A percentile compares a stretch with the other conserved stretches of the same genome.
Evolutionary conservation across 2,113 vertebrate species (phyloP).

Genomic region (Asarcornis scutulata): DNA sequence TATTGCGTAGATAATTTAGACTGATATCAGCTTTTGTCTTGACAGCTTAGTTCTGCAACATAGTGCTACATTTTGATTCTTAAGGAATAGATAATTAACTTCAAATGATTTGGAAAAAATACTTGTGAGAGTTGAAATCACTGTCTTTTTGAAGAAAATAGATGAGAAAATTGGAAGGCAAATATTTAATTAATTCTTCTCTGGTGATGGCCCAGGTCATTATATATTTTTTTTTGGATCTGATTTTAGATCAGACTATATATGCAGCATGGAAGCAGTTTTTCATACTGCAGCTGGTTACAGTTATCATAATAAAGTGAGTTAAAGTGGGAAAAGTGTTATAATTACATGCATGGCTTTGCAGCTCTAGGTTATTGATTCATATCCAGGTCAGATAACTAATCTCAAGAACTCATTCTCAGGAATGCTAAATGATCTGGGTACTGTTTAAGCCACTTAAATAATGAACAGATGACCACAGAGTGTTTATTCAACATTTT

Average conservation of each 20-base stretch:
- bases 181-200: not conserved
- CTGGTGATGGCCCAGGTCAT: not conserved
- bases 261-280: not conserved
- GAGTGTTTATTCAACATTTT: not conserved
- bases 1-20: conserved; percentile 39
- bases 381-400: conserved; percentile 21
- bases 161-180: not conserved
- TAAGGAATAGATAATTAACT: not conserved
- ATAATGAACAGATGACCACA: not conserved
- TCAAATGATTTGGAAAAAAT: not conserved
- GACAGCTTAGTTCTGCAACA: conserved; percentile 5
- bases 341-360: conserved; percentile 18
- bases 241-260: not conserved
- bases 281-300: not conserved
- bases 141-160: not conserved
- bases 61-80: not conserved
- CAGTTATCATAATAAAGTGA: not conserved
- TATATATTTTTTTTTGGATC: not conserved
- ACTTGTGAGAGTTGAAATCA: not conserved
- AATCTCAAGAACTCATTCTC: not conserved
- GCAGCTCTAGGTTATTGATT: conserved; percentile 28
- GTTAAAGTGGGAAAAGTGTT: not conserved
- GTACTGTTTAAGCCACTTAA: not conserved
- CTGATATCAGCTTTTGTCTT: not conserved
- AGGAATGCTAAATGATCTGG: not conserved